phyloP scores from a whole-genome alignment of 1,140 invertebrate species.

The Drosophila busckii region DNA sequence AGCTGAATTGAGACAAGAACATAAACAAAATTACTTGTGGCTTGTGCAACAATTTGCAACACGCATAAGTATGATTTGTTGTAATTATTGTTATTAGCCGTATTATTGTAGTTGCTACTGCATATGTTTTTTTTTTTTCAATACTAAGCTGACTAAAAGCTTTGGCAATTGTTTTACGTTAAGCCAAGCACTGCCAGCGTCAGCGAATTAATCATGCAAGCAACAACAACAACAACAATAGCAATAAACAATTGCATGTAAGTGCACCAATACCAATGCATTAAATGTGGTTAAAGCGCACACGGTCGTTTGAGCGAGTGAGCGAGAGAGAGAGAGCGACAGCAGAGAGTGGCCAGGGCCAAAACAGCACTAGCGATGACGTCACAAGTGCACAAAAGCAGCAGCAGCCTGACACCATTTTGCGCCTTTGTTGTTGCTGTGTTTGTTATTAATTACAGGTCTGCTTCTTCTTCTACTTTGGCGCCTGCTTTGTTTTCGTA shows the following conservation, averaged over 20 bases:
- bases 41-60: slow-evolving; percentile 60
- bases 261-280: slow-evolving; percentile 31
- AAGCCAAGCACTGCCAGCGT: slow-evolving; percentile 48
- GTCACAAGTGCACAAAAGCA: slow-evolving; percentile 49
- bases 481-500: slow-evolving; percentile 22
- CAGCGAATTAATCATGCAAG: slow-evolving; percentile 70
- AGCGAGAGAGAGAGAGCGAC: slow-evolving; percentile 9
- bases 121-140: slow-evolving; percentile 17
- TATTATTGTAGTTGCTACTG: slow-evolving; percentile 6
- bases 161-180: slow-evolving; percentile 31
- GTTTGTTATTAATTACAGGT: slow-evolving; percentile 70
- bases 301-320: slow-evolving; percentile 20
- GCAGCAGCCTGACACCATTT: slow-evolving; percentile 53
- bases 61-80: too few relatives aligned
- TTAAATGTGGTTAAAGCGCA: slow-evolving; percentile 66
- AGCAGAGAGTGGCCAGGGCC: slow-evolving; percentile 40
- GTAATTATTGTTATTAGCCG: too few relatives aligned
- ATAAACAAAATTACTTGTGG: slow-evolving; percentile 47
- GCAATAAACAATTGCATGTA: slow-evolving; percentile 9
- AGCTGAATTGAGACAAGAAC: slow-evolving; percentile 40
- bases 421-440: slow-evolving; percentile 34
- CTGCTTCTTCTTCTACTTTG: slow-evolving; percentile 16
- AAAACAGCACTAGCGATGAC: slow-evolving; percentile 53
- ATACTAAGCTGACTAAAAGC: too few relatives aligned
- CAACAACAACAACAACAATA: slow-evolving; percentile 3